Conservation (phyloP, 2,797 vertebrate genomes). For the Liparis tanakae region DNA sequence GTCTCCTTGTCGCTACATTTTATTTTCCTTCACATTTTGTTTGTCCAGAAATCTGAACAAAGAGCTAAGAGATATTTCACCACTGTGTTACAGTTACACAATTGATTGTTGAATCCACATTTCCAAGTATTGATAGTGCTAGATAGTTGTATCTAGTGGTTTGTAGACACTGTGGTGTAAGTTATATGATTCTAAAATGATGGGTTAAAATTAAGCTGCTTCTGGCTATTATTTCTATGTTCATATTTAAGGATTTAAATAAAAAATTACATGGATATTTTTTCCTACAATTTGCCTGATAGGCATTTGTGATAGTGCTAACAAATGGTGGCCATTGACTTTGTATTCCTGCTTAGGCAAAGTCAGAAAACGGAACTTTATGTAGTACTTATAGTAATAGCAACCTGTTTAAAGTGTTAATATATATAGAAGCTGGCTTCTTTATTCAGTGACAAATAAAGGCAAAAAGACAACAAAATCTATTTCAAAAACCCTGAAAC, state of each 20-base stretch:
- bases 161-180: not conserved
- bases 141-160: not conserved
- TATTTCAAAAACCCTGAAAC: not conserved
- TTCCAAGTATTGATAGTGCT: not conserved
- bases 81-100: not conserved
- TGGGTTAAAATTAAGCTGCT: not conserved
- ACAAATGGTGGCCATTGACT: not conserved
- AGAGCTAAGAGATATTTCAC: not conserved
- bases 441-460: not conserved
- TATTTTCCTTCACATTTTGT: not conserved
- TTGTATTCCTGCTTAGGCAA: not conserved
- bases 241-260: constrained; percentile 14
- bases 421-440: not conserved
- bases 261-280: not conserved
- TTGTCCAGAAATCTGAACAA: not conserved
- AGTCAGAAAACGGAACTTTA: not conserved
- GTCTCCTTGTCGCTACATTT: not conserved
- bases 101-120: not conserved
- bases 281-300: not conserved
- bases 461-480: not conserved
- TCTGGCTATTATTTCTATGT: not conserved
- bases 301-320: not conserved
- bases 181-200: not conserved
- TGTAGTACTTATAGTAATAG: not conserved
- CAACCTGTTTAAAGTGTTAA: not conserved